A percentile compares a stretch with the other conserved stretches of the same genome.
Conservation (phyloP, 2,797 vertebrate genomes). For the Sparidentex hasta region DNA sequence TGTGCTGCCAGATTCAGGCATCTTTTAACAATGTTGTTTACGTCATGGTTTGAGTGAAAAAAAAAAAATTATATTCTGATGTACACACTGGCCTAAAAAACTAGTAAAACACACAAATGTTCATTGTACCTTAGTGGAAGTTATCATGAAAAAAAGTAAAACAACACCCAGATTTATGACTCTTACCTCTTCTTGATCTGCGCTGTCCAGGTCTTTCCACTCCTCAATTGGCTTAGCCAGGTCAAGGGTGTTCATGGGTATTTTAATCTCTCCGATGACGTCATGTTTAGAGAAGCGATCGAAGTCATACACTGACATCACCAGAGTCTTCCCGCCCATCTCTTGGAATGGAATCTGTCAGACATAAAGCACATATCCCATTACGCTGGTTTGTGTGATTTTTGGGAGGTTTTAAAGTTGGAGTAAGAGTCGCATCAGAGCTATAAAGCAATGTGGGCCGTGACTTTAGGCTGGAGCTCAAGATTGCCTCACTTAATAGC, state of each 20-base stretch:
- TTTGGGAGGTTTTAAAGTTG: background rate
- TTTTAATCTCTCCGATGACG: slow-evolving; percentile 96
- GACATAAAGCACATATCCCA: slow-evolving; percentile 9
- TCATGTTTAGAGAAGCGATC: slow-evolving; percentile 99
- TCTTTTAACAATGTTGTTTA: background rate
- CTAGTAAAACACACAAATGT: background rate
- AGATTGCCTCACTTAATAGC: slow-evolving; percentile 31
- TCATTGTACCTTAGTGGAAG: background rate
- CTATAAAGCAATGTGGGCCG: slow-evolving; percentile 1
- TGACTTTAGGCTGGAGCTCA: slow-evolving; percentile 44
- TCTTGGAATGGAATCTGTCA: slow-evolving; percentile 95
- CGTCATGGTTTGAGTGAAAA: background rate
- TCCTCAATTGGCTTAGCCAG: slow-evolving; percentile 96
- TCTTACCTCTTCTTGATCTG: slow-evolving; percentile 95
- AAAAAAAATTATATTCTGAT: background rate
- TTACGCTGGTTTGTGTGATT: background rate
- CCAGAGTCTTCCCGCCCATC: slow-evolving; percentile 95
- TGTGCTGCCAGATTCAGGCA: too few species aligned
- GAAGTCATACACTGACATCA: slow-evolving; percentile 97
- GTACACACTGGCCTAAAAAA: background rate
- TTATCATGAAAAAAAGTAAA: background rate
- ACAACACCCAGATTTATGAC: background rate
- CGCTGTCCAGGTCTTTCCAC: slow-evolving; percentile 96
- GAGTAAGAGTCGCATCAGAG: background rate
- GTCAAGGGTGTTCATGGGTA: slow-evolving; percentile 96